These are phyloP conservation scores for Rhimphoctona megacephalus DNA, from an alignment of 2,888 invertebrate genomes.

Conservation along the genomic window DNA sequence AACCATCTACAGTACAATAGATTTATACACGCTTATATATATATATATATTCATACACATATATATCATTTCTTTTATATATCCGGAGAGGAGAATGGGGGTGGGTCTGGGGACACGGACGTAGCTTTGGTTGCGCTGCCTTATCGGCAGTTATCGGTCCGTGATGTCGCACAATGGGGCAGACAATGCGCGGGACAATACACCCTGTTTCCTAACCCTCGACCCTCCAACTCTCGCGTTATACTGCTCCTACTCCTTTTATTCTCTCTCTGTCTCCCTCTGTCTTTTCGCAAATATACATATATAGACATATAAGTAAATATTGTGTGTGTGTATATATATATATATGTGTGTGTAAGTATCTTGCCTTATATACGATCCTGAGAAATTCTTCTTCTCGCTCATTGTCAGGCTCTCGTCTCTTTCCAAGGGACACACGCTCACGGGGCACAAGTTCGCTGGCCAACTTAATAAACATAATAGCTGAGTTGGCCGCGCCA, in stretches of 20 bases:
- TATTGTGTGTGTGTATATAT: background rate
- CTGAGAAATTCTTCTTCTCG: slow-evolving; percentile 49
- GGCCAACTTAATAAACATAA: slow-evolving; percentile 85
- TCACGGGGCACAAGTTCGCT: slow-evolving; percentile 40
- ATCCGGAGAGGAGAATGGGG: slow-evolving; percentile 58
- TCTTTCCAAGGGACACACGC: background rate
- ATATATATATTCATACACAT: background rate
- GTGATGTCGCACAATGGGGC: slow-evolving; percentile 85
- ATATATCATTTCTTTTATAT: slow-evolving; percentile 69
- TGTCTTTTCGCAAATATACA: slow-evolving; percentile 69
- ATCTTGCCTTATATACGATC: slow-evolving; percentile 30
- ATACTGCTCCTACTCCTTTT: slow-evolving; percentile 58
- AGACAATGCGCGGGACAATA: slow-evolving; percentile 85
- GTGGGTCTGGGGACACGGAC: slow-evolving; percentile 60
- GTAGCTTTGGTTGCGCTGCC: slow-evolving; percentile 81
- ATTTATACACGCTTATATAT: background rate
- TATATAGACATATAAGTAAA: slow-evolving; percentile 68
- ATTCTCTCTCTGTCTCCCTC: slow-evolving; percentile 46
- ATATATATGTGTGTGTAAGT: background rate
- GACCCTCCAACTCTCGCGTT: slow-evolving; percentile 70
- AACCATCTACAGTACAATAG: background rate
- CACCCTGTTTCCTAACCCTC: slow-evolving; percentile 78
- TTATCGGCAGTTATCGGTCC: slow-evolving; percentile 85
- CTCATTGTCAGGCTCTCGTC: slow-evolving; percentile 69
- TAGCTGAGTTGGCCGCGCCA: slow-evolving; percentile 82